Conservation (phyloP, 2,797 vertebrate genomes). For the Urocyon cinereoargenteus region DNA sequence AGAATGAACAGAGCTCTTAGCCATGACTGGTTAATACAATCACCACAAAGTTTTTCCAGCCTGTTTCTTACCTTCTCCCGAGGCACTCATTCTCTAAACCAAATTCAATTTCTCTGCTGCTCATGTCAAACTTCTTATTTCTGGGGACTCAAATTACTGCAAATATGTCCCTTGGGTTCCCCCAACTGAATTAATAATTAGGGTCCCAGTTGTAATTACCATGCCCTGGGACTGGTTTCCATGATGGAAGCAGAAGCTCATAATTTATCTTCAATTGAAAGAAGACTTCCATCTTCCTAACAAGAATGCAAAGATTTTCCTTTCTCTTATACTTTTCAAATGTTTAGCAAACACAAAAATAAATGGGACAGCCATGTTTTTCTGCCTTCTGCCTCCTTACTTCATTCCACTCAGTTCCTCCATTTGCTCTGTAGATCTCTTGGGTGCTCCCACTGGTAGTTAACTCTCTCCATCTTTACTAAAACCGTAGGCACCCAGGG, state of each 20-base stretch:
- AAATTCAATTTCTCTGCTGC: slow-evolving; percentile 66
- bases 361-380: not conserved
- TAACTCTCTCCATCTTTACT: not conserved
- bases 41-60: slow-evolving; percentile 37
- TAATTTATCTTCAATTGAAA: slow-evolving; percentile 8
- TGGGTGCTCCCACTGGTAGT: not conserved
- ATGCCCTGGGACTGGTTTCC: slow-evolving; percentile 4
- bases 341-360: not conserved
- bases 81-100: slow-evolving; percentile 42
- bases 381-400: not conserved
- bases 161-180: slow-evolving; percentile 38
- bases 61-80: slow-evolving; percentile 31
- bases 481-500: not conserved
- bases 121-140: slow-evolving; percentile 59
- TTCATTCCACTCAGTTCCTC: not conserved
- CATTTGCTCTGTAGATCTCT: not conserved
- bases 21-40: slow-evolving; percentile 1
- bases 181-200: slow-evolving; percentile 64
- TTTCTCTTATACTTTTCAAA: not conserved
- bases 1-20: slow-evolving; percentile 17
- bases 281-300: not conserved
- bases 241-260: not conserved
- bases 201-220: not conserved
- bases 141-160: slow-evolving; percentile 55
- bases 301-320: not conserved